These are phyloP conservation scores for Triplophysa rosa DNA, from an alignment of 2,113 vertebrate genomes.

Conservation along the genomic window DNA sequence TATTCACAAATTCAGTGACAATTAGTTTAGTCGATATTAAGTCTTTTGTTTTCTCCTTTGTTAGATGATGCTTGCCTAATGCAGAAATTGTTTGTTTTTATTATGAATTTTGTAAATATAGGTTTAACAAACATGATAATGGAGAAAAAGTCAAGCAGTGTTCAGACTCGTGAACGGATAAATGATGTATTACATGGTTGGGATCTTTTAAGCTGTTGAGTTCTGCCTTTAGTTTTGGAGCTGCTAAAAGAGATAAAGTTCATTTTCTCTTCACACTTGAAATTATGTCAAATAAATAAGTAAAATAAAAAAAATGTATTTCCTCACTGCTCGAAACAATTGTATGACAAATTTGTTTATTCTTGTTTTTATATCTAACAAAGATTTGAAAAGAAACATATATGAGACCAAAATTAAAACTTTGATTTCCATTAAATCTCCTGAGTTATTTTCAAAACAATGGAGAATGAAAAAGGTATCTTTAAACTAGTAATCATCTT, in stretches of 20 bases:
- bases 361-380: neutral
- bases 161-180: neutral
- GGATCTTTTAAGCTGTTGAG: neutral
- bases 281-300: neutral
- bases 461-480: slow-evolving; percentile 14
- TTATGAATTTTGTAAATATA: neutral
- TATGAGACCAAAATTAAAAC: neutral
- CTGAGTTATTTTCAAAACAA: neutral
- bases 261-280: neutral
- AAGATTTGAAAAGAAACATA: neutral
- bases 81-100: neutral
- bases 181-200: neutral
- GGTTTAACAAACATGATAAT: neutral
- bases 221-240: slow-evolving; percentile 3
- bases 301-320: neutral
- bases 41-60: neutral
- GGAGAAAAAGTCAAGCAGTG: neutral
- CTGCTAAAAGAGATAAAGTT: neutral
- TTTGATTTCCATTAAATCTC: neutral
- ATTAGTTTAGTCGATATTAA: neutral
- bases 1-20: neutral
- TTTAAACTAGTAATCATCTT: neutral
- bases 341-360: too few relatives aligned
- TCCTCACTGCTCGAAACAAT: too few relatives aligned
- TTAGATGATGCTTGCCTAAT: too few relatives aligned